phyloP scores from a whole-genome alignment of 2,113 vertebrate species.

The Tragelaphus buxtoni region DNA sequence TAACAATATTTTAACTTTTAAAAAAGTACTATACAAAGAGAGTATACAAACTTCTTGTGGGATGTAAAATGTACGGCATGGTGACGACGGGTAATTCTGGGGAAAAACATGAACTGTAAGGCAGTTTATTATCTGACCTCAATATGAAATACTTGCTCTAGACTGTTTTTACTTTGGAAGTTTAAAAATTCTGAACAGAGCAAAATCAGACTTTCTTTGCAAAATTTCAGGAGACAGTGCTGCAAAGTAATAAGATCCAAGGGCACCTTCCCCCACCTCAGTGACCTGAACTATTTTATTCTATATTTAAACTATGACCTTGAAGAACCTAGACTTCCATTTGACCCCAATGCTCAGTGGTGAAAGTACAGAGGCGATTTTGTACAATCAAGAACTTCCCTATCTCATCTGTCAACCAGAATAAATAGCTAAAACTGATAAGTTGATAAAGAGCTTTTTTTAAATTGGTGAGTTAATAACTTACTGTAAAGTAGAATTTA shows the following conservation, averaged over 20 bases:
- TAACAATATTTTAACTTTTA: neutral
- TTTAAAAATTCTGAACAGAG: constrained; percentile 43
- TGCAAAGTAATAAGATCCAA: constrained; percentile 62
- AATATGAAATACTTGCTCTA: constrained; percentile 46
- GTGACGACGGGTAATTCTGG: neutral
- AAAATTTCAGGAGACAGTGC: constrained; percentile 44
- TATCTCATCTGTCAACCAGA: constrained; percentile 72
- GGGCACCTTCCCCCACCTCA: constrained; percentile 3
- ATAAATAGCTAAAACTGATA: constrained; percentile 70
- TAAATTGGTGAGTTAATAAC: constrained; percentile 69
- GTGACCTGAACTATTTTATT: constrained; percentile 54
- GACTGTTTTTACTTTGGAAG: constrained; percentile 55
- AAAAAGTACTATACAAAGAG: neutral
- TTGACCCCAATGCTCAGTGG: constrained; percentile 56
- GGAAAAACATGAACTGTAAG: neutral
- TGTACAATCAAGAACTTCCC: constrained; percentile 50
- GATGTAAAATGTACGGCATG: neutral
- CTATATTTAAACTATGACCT: constrained; percentile 73
- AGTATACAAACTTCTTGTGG: neutral
- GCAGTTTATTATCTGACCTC: constrained; percentile 45
- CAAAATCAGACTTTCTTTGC: constrained; percentile 45
- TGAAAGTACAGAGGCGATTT: constrained; percentile 75
- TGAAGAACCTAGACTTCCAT: constrained; percentile 63
- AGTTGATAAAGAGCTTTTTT: constrained; percentile 70
- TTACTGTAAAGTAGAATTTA: constrained; percentile 68